Conservation (phyloP, 2,797 vertebrate species). For the Harpagifer antarcticus region DNA sequence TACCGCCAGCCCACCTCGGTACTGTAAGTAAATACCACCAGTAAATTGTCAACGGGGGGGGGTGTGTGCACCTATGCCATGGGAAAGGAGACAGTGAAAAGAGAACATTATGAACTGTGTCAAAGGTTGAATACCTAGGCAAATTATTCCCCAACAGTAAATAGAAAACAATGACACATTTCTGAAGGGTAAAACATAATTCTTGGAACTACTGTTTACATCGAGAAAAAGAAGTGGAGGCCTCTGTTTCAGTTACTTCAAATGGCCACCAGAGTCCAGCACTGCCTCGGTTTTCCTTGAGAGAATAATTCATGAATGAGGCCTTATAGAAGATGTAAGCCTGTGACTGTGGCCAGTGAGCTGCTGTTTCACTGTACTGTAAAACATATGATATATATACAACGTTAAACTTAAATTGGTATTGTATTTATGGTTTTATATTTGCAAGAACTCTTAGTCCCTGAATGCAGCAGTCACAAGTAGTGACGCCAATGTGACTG, state of each 20-base stretch:
- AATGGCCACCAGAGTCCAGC: slow-evolving; percentile 71
- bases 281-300: slow-evolving; percentile 37
- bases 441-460: neutral
- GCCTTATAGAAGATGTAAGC: slow-evolving; percentile 7
- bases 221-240: too few species aligned
- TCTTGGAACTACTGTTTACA: neutral
- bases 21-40: too few species aligned
- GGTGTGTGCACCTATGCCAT: too few species aligned
- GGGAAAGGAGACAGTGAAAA: too few species aligned
- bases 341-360: neutral
- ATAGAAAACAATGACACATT: neutral
- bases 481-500: neutral
- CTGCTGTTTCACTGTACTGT: neutral
- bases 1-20: too few species aligned
- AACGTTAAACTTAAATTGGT: neutral
- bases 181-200: neutral
- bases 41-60: too few species aligned
- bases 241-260: slow-evolving; percentile 35
- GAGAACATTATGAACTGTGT: too few species aligned
- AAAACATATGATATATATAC: neutral
- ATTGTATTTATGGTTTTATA: neutral
- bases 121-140: too few species aligned
- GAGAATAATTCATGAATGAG: slow-evolving; percentile 4
- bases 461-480: slow-evolving; percentile 1
- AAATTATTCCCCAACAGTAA: neutral